These are phyloP conservation scores for Eulithis prunata DNA, from an alignment of 2,888 invertebrate genomes.

Conservation along the genomic window DNA sequence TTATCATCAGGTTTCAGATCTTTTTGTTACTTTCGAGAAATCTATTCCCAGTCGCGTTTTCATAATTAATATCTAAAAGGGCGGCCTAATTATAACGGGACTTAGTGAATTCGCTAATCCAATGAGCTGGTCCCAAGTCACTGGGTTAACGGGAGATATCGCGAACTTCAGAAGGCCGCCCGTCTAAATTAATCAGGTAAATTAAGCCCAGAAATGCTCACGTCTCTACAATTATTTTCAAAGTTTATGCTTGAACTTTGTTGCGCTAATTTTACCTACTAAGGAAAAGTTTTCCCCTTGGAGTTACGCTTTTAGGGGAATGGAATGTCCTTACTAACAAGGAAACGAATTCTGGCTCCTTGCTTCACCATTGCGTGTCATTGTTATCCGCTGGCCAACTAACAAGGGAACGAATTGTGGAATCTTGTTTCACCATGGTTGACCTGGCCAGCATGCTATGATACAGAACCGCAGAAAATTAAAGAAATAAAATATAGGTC, in stretches of 20 bases:
- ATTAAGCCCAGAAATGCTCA: slow-evolving; percentile 35
- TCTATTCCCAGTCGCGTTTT: slow-evolving; percentile 28
- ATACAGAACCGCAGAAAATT: too few relatives aligned
- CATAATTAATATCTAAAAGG: slow-evolving; percentile 41
- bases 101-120: slow-evolving; percentile 50
- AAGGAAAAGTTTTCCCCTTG: not conserved
- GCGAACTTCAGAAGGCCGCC: slow-evolving; percentile 46
- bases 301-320: slow-evolving; percentile 4
- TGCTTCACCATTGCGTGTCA: not conserved
- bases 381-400: not conserved
- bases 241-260: slow-evolving; percentile 16
- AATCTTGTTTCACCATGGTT: not conserved
- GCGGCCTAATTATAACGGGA: slow-evolving; percentile 44
- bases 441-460: too few relatives aligned
- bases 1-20: too few relatives aligned
- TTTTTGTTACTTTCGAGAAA: not conserved
- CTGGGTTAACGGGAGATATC: slow-evolving; percentile 40
- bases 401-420: not conserved
- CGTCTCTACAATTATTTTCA: slow-evolving; percentile 22
- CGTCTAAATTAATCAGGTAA: slow-evolving; percentile 60
- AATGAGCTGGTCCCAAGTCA: slow-evolving; percentile 43
- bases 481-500: too few relatives aligned
- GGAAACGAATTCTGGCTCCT: not conserved
- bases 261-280: slow-evolving; percentile 5
- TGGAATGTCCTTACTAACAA: not conserved